Evolutionary conservation across 2,888 invertebrate species (phyloP), one percentile per base, ranked within the genome.

Genomic region (Panopea generosa): DNA sequence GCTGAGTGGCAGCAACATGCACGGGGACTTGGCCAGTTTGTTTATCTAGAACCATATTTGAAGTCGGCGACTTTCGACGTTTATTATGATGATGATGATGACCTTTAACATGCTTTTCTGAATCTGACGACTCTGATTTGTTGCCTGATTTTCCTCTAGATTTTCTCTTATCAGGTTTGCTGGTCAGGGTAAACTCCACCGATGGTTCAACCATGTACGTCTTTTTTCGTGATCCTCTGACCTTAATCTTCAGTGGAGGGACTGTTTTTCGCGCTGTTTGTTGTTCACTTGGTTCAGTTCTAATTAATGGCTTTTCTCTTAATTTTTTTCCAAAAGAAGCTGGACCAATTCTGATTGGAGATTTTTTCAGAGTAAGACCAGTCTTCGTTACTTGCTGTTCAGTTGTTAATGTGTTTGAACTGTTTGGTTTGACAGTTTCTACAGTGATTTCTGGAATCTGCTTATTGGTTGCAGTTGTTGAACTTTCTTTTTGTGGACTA

Each of bases 191-290:
- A 47, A 26, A 18, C 20, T 67, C 40, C 26, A 49, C 11, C 2
- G 62, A 52, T 1, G 73, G 65, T 47, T 76, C 74, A 16, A 81
- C 77, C 57, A 75, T 77, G 43, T 81, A 81, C 2, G 71, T 72
- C 47, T 81, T 81, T 16, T 67, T 68, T 61, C 50, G 59, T n/a
- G 53, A 57, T 56, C 69, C 77, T 50, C 74, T 69, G 2, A 82
- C 43, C 57, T 82, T 82, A 7, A 82, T 70, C 43, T 82, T 82
- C 16, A 82, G 50, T 11, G 82, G 82, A n/a, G 82, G 82, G 38
- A 82, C 82, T 27, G 82, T 82, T 65, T 82, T 82, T 29, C 78
- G 75, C 2, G 76, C 82, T 43, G 72, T 78, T 65, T 75, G 81
- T 59, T 73, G 72, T 59, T 60, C 67, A 66, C 1, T 33, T 7